These are phyloP conservation scores for Craniophora ligustri DNA, from an alignment of 2,888 invertebrate genomes.

Conservation along the genomic window DNA sequence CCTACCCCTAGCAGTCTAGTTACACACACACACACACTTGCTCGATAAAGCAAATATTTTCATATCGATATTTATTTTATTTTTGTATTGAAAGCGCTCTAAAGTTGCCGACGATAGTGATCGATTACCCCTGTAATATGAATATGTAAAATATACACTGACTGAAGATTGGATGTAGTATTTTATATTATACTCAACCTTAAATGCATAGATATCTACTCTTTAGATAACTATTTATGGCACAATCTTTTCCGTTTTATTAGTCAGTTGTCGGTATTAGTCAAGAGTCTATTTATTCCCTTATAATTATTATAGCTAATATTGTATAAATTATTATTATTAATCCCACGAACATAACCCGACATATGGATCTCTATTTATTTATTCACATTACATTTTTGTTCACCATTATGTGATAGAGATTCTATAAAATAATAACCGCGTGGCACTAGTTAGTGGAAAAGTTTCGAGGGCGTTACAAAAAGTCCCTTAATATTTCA, in stretches of 20 bases:
- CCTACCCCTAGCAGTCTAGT: background rate
- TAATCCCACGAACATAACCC: background rate
- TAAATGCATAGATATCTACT: too few species aligned
- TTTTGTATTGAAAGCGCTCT: conserved; percentile 27
- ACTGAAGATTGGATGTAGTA: conserved; percentile 7
- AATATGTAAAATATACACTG: conserved; percentile 32
- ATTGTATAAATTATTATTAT: too few species aligned
- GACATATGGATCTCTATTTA: background rate
- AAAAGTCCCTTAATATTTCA: conserved; percentile 30
- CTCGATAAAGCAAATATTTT: conserved; percentile 2
- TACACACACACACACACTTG: background rate
- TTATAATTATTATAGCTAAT: too few species aligned
- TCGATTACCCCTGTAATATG: conserved; percentile 40
- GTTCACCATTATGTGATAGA: background rate
- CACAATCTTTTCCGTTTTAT: too few species aligned
- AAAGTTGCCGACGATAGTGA: conserved; percentile 40
- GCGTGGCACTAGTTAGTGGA: conserved; percentile 6
- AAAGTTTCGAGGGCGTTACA: conserved; percentile 11
- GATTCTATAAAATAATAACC: conserved; percentile 11
- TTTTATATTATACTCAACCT: background rate
- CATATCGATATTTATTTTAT: conserved; percentile 14
- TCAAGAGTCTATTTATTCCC: too few species aligned
- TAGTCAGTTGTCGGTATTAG: too few species aligned
- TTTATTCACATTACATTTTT: background rate
- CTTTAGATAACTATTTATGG: too few species aligned